phyloP scores from a whole-genome alignment of 2,888 invertebrate species.

The Cepaea hortensis region DNA sequence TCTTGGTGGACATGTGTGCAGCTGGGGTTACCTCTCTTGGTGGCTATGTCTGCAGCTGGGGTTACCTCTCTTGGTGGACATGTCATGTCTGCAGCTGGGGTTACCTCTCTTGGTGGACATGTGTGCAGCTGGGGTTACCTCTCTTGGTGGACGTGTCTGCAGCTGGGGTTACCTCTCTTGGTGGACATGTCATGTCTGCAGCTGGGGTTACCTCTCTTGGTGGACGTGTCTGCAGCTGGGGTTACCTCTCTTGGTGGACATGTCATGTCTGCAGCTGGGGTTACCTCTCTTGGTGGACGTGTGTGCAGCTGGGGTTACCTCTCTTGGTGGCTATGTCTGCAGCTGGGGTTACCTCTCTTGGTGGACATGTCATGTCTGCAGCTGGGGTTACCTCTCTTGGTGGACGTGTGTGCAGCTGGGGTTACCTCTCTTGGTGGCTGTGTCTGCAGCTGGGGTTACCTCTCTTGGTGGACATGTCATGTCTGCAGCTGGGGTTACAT shows the following conservation, averaged over 20 bases:
- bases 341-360: slow-evolving; percentile 67
- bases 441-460: slow-evolving; percentile 65
- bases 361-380: slow-evolving; percentile 69
- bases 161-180: slow-evolving; percentile 67
- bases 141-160: slow-evolving; percentile 70
- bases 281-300: slow-evolving; percentile 71
- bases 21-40: slow-evolving; percentile 68
- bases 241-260: slow-evolving; percentile 71
- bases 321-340: slow-evolving; percentile 69
- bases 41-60: slow-evolving; percentile 68
- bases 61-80: slow-evolving; percentile 71
- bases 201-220: slow-evolving; percentile 68
- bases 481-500: slow-evolving; percentile 65
- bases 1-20: slow-evolving; percentile 71
- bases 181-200: slow-evolving; percentile 69
- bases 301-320: slow-evolving; percentile 65
- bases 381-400: slow-evolving; percentile 68
- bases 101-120: slow-evolving; percentile 71
- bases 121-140: slow-evolving; percentile 65
- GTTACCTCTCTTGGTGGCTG: slow-evolving; percentile 71
- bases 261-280: slow-evolving; percentile 65
- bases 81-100: slow-evolving; percentile 65
- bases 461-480: slow-evolving; percentile 70
- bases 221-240: slow-evolving; percentile 68
- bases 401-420: slow-evolving; percentile 69